Percentiles rank a stretch among this genome's conserved stretches.
Evolutionary conservation across 2,113 vertebrate genomes (phyloP).

Genomic region (Charadrius vociferus): DNA sequence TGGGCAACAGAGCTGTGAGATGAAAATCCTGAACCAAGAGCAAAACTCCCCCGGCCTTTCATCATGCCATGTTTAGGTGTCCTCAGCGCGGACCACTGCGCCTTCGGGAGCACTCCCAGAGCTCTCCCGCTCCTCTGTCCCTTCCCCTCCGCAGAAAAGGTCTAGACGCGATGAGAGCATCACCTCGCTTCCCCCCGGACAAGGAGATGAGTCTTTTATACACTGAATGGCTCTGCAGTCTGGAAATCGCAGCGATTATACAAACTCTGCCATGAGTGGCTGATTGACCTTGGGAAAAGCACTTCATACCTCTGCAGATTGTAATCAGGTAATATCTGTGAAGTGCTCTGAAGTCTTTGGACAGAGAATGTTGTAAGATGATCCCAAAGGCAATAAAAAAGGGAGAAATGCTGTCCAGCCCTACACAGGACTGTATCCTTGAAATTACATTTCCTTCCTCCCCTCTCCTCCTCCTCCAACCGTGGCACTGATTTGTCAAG

Average conservation of each 20-base stretch:
- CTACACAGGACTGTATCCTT: not conserved
- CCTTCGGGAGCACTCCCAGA: fast-evolving
- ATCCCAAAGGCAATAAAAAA: constrained; percentile 38
- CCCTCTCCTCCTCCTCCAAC: constrained; percentile 29
- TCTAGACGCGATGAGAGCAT: not conserved
- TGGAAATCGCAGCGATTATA: not conserved
- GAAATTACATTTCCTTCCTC: constrained; percentile 32
- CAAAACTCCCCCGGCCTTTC: not conserved
- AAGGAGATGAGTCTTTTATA: not conserved
- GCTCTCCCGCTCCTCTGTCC: not conserved
- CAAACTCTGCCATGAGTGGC: not conserved
- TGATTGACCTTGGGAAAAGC: not conserved
- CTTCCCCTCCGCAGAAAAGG: not conserved
- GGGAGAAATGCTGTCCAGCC: not conserved
- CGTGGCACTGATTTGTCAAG: not conserved
- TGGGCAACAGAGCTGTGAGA: fast-evolving
- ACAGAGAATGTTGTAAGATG: not conserved
- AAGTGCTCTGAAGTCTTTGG: not conserved
- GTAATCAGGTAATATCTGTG: not conserved
- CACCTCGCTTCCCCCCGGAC: not conserved
- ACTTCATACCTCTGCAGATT: not conserved
- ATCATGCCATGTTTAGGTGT: not conserved
- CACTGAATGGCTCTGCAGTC: not conserved
- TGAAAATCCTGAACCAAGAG: not conserved
- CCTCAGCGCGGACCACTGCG: not conserved